These are phyloP conservation scores for Enhydra lutris DNA, from an alignment of 2,113 vertebrate species.

Conservation along the genomic window DNA sequence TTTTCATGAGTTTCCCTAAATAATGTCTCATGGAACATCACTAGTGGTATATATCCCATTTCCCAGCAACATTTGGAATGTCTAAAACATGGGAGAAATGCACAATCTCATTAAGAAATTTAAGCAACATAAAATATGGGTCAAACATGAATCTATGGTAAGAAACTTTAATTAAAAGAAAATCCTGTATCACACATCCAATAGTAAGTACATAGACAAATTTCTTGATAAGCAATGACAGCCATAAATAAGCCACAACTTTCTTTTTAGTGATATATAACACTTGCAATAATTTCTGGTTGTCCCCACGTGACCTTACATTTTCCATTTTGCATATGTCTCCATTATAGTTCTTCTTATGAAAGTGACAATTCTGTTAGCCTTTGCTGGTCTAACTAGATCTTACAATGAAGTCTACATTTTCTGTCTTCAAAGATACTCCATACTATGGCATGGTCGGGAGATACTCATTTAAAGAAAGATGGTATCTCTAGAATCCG, in stretches of 20 bases:
- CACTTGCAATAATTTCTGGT: not conserved
- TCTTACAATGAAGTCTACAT: not conserved
- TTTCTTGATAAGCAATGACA: not conserved
- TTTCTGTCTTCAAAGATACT: not conserved
- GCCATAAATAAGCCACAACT: not conserved
- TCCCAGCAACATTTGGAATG: not conserved
- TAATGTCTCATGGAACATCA: not conserved
- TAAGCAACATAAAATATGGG: not conserved
- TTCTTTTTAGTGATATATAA: not conserved
- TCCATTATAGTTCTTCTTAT: not conserved
- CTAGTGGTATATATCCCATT: not conserved
- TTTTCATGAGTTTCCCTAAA: not conserved
- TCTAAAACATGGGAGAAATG: not conserved
- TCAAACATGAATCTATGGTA: not conserved
- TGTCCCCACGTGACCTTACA: not conserved
- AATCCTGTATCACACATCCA: not conserved
- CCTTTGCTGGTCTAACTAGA: not conserved
- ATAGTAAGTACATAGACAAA: not conserved
- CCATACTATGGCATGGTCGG: not conserved
- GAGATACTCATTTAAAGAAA: not conserved
- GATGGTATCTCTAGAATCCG: not conserved
- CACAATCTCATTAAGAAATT: not conserved
- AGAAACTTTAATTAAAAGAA: not conserved
- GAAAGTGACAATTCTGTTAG: not conserved
- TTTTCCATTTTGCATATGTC: not conserved